Evolutionary conservation across 2,113 vertebrate species (phyloP).

Genomic region (Elephas maximus): DNA sequence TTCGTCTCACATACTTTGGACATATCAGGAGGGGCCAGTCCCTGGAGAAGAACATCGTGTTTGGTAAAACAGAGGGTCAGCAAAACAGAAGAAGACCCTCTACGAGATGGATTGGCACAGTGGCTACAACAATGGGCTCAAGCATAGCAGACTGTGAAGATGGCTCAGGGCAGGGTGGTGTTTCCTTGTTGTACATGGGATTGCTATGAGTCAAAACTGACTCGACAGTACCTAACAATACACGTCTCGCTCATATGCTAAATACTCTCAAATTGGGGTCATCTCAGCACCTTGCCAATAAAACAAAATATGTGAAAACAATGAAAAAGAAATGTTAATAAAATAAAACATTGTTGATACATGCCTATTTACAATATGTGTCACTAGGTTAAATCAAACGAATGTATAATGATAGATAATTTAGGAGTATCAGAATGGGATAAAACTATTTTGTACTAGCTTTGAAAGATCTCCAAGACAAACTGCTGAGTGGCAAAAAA

Average conservation of each 20-base stretch:
- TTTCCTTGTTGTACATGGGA: too few relatives aligned
- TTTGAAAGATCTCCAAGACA: background rate
- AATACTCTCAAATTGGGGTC: background rate
- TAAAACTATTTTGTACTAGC: background rate
- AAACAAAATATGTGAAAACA: background rate
- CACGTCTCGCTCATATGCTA: background rate
- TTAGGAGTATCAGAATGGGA: background rate
- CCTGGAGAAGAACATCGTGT: too few relatives aligned
- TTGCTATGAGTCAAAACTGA: too few relatives aligned
- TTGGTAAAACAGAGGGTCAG: too few relatives aligned
- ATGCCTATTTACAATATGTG: background rate
- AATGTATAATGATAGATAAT: slow-evolving; percentile 8
- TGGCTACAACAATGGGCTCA: too few relatives aligned
- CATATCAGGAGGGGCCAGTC: too few relatives aligned
- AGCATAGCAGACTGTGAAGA: too few relatives aligned
- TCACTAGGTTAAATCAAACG: slow-evolving; percentile 19
- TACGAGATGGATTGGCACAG: too few relatives aligned
- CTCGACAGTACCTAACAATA: too few relatives aligned
- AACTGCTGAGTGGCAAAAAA: background rate
- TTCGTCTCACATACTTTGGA: too few relatives aligned
- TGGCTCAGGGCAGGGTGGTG: too few relatives aligned
- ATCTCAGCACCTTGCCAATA: background rate
- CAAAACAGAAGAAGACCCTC: too few relatives aligned
- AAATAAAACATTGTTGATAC: background rate
- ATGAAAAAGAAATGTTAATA: slow-evolving; percentile 7